Conservation (phyloP, 2,888 invertebrate genomes). For the Hirudinaria manillensis region DNA sequence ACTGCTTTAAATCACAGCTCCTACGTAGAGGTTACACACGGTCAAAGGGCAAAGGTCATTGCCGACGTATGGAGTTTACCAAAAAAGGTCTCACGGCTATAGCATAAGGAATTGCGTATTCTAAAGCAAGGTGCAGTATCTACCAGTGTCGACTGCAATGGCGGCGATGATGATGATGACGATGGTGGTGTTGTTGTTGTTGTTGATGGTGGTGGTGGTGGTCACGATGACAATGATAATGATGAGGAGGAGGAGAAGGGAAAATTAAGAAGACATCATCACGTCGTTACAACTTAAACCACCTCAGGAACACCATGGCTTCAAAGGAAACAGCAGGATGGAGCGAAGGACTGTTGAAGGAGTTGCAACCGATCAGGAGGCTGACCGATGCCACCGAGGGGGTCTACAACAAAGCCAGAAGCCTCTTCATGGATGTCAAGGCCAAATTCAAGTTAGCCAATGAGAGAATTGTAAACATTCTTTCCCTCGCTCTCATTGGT, state of each 20-base stretch:
- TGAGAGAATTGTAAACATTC: background rate
- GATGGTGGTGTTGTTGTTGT: background rate
- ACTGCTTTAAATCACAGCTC: too few species aligned
- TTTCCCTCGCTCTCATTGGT: too few species aligned
- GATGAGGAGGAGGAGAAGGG: conserved; percentile 8
- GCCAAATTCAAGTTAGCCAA: conserved; percentile 24
- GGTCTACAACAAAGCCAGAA: conserved; percentile 25
- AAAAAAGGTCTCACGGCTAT: too few species aligned
- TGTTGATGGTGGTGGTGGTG: background rate
- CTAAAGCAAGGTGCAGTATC: too few species aligned
- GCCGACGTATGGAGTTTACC: too few species aligned
- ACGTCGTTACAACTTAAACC: background rate
- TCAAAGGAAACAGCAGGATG: conserved; percentile 10
- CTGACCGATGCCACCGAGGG: conserved; percentile 26
- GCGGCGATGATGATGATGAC: background rate
- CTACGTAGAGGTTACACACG: too few species aligned
- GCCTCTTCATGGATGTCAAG: conserved; percentile 28
- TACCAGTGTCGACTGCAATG: background rate
- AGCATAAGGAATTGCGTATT: too few species aligned
- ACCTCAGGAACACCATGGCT: background rate
- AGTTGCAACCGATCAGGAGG: conserved; percentile 26
- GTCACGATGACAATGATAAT: conserved; percentile 11
- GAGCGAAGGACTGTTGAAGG: conserved; percentile 20
- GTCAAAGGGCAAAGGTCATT: too few species aligned
- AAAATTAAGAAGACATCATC: background rate